Percentiles rank a stretch among this genome's conserved stretches.
phyloP scores from a whole-genome alignment of 1,140 invertebrate genomes.

The Doryteuthis pealeii region DNA sequence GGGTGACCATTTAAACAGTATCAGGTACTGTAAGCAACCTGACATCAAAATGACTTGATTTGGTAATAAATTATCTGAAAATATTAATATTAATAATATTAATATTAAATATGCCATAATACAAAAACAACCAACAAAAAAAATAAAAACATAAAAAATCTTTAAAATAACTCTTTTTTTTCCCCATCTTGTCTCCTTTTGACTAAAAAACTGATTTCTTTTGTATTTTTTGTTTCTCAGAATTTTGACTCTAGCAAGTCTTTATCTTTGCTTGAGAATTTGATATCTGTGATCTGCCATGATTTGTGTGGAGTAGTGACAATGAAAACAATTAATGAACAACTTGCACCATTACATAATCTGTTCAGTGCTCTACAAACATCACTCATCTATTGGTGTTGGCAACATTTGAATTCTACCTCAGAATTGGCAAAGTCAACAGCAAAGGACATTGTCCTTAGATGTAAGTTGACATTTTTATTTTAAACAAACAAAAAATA shows the following conservation, averaged over 20 bases:
- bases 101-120: too few species aligned
- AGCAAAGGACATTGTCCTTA: conserved; percentile 31
- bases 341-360: conserved; percentile 50
- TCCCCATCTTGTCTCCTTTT: too few species aligned
- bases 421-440: conserved; percentile 27
- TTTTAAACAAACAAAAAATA: too few species aligned
- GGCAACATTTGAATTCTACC: conserved; percentile 40
- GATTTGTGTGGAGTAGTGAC: conserved; percentile 38
- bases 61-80: too few species aligned
- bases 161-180: too few species aligned
- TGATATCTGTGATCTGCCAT: conserved; percentile 52
- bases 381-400: conserved; percentile 51
- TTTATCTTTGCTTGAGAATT: conserved; percentile 52
- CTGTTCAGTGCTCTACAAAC: conserved; percentile 55
- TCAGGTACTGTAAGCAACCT: too few species aligned
- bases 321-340: conserved; percentile 32
- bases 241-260: conserved; percentile 41
- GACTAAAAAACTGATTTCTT: background rate
- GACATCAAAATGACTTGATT: too few species aligned
- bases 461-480: conserved; percentile 33
- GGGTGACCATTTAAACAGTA: too few species aligned
- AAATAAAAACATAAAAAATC: too few species aligned
- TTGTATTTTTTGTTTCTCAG: conserved; percentile 31
- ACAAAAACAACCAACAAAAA: too few species aligned
- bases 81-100: too few species aligned